Percentiles rank a stretch among this genome's conserved stretches.
Conservation (phyloP, 2,888 invertebrate species). For the Campoplex capitator region DNA sequence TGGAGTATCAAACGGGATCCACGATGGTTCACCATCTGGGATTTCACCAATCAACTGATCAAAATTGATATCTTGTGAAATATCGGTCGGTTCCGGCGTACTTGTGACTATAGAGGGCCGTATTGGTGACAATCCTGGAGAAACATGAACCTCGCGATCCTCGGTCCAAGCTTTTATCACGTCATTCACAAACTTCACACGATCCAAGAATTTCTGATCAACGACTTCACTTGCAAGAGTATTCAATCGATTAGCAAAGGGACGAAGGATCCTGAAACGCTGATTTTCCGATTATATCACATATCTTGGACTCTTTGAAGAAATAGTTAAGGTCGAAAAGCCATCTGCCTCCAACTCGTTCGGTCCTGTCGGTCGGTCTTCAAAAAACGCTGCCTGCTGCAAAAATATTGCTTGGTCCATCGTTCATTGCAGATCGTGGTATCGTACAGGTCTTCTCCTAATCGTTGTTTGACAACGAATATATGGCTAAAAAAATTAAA, state of each 20-base stretch:
- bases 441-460: neutral
- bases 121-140: neutral
- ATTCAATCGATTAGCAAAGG: neutral
- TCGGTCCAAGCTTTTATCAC: neutral
- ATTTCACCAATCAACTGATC: neutral
- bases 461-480: neutral
- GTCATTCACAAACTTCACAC: neutral
- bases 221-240: neutral
- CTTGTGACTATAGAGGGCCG: neutral
- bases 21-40: neutral
- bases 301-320: neutral
- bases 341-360: neutral
- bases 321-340: neutral
- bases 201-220: neutral
- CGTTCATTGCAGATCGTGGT: neutral
- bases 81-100: neutral
- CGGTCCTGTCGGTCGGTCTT: neutral
- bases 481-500: conserved; percentile 10
- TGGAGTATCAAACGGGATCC: neutral
- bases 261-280: neutral
- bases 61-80: neutral
- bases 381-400: neutral
- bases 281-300: neutral
- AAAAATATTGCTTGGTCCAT: conserved; percentile 7
- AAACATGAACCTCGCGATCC: neutral